Evolutionary conservation across 1,140 invertebrate genomes (phyloP).

Genomic region (Hydropsyche tenuis): DNA sequence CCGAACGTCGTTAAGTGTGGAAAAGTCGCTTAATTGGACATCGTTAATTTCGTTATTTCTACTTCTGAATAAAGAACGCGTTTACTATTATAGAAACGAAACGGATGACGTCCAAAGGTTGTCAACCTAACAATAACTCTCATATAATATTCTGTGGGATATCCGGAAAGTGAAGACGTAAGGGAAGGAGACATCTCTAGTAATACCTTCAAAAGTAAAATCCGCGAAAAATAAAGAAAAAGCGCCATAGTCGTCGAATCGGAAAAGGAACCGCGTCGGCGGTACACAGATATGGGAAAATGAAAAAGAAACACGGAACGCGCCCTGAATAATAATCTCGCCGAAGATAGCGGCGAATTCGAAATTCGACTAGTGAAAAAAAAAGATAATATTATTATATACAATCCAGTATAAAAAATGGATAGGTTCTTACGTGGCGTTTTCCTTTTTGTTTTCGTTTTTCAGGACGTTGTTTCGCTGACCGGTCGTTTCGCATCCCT

Average conservation of each 20-base stretch:
- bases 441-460: slow-evolving; percentile 16
- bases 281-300: slow-evolving; percentile 13
- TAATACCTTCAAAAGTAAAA: too few relatives aligned
- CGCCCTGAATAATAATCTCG: slow-evolving; percentile 16
- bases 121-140: too few relatives aligned
- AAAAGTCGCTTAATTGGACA: too few relatives aligned
- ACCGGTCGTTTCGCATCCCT: slow-evolving; percentile 9
- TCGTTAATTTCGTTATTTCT: too few relatives aligned
- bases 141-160: too few relatives aligned
- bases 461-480: slow-evolving; percentile 11
- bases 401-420: neutral
- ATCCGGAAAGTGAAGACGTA: too few relatives aligned
- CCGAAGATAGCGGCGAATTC: neutral
- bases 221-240: neutral
- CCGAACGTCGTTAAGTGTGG: too few relatives aligned
- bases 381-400: slow-evolving; percentile 15
- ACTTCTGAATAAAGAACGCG: too few relatives aligned
- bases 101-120: too few relatives aligned
- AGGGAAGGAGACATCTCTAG: too few relatives aligned
- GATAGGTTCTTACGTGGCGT: slow-evolving; percentile 19
- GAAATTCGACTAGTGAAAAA: slow-evolving; percentile 1
- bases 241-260: slow-evolving; percentile 4
- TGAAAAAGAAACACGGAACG: slow-evolving; percentile 10
- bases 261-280: slow-evolving; percentile 18
- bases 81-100: too few relatives aligned